phyloP scores from a whole-genome alignment of 2,113 vertebrate species.

The Salvelinus fontinalis region DNA sequence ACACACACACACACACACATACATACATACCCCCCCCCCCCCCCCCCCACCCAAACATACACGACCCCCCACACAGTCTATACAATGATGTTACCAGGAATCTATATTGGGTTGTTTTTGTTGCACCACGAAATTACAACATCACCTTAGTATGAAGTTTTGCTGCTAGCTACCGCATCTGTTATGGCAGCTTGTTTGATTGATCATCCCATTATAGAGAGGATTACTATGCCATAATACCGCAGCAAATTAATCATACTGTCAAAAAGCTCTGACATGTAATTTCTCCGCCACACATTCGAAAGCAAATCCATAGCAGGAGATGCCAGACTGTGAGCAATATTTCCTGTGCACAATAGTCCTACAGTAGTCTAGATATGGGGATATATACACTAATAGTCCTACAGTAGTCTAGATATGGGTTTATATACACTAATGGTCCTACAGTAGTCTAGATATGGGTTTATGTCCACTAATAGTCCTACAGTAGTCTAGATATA shows the following conservation, averaged over 20 bases:
- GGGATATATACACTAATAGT: neutral
- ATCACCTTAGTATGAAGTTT: conserved; percentile 24
- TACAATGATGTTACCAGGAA: neutral
- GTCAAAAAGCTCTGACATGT: conserved; percentile 59
- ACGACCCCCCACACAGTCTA: too few relatives aligned
- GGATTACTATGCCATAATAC: conserved; percentile 64
- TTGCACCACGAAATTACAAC: conserved; percentile 40
- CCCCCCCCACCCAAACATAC: too few relatives aligned
- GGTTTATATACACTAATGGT: too few relatives aligned
- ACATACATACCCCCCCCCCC: too few relatives aligned
- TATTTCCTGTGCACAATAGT: too few relatives aligned
- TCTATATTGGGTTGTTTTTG: conserved; percentile 28
- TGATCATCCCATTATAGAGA: conserved; percentile 57
- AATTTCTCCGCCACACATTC: conserved; percentile 51
- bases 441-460: too few relatives aligned
- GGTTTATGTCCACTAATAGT: too few relatives aligned
- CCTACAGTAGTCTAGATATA: too few relatives aligned
- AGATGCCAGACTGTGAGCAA: conserved; percentile 14
- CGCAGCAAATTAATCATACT: conserved; percentile 69
- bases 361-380: too few relatives aligned
- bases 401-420: too few relatives aligned
- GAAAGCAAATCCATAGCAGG: conserved; percentile 40
- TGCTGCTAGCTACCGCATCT: conserved; percentile 8
- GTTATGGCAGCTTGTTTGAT: conserved; percentile 50
- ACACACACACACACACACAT: too few relatives aligned